These are phyloP conservation scores for Mormyrus hasselquistii DNA, from an alignment of 2,797 vertebrate genomes.

Conservation along the genomic window DNA sequence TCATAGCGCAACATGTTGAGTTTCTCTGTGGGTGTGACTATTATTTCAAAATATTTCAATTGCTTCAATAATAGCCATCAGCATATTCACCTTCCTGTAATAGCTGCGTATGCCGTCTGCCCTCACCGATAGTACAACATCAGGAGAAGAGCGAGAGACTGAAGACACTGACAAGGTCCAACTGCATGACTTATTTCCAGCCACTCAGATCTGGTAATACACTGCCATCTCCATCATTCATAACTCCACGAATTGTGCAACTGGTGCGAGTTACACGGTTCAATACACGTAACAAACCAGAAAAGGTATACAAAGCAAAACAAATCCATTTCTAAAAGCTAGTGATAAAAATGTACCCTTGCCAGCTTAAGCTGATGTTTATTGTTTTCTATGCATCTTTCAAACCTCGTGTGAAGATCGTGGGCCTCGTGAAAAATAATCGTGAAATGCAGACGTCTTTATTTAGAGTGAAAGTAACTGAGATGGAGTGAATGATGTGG, in stretches of 20 bases:
- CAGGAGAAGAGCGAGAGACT: neutral
- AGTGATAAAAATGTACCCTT: neutral
- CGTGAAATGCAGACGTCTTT: conserved; percentile 79
- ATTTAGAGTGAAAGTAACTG: conserved; percentile 82
- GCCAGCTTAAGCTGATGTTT: neutral
- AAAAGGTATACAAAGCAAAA: neutral
- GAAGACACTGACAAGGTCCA: neutral
- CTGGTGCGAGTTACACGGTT: conserved; percentile 58
- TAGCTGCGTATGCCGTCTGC: neutral
- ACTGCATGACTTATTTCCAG: neutral
- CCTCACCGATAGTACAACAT: neutral
- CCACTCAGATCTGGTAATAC: neutral
- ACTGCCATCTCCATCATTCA: neutral
- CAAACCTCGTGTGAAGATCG: conserved; percentile 59
- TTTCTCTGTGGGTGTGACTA: neutral
- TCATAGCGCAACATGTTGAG: neutral
- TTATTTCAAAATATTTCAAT: neutral
- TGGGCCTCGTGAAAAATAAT: conserved; percentile 79
- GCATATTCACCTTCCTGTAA: neutral
- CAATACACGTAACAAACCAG: neutral
- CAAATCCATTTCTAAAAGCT: neutral
- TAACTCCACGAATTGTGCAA: conserved; percentile 41
- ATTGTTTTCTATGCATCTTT: neutral
- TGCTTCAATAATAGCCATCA: neutral
- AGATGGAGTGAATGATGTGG: conserved; percentile 79